Percentiles rank a stretch among this genome's conserved stretches.
Evolutionary conservation across 2,797 vertebrate species (phyloP).

Genomic region (Lateolabrax maculatus): DNA sequence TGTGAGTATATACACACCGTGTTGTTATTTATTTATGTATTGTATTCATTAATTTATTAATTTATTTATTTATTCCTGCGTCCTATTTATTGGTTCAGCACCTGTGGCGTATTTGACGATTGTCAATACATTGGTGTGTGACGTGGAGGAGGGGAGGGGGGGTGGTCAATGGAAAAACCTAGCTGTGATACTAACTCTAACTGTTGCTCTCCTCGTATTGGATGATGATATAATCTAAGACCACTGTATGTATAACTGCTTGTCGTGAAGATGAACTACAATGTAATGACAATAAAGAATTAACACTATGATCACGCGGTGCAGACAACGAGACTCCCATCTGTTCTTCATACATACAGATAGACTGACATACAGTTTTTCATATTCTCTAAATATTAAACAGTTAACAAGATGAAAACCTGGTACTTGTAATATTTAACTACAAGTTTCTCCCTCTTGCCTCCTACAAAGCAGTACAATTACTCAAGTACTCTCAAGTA

Average conservation of each 20-base stretch:
- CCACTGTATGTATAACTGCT: constrained; percentile 81
- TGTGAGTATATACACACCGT: constrained; percentile 47
- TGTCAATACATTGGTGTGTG: constrained; percentile 59
- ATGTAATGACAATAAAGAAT: constrained; percentile 80
- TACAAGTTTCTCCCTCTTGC: too few species aligned
- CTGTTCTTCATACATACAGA: neutral
- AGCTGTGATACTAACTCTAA: constrained; percentile 77
- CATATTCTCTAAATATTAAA: too few species aligned
- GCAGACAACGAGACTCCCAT: constrained; percentile 7
- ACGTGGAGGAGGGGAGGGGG: constrained; percentile 28
- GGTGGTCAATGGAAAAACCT: constrained; percentile 60
- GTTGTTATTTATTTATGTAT: constrained; percentile 62
- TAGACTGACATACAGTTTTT: neutral
- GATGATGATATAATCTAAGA: constrained; percentile 78
- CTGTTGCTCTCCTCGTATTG: constrained; percentile 78
- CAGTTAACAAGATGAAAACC: too few species aligned
- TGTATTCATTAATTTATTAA: constrained; percentile 41
- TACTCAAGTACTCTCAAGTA: too few species aligned
- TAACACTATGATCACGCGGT: constrained; percentile 53
- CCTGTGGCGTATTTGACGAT: constrained; percentile 61
- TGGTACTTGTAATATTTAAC: too few species aligned
- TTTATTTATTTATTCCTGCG: constrained; percentile 68
- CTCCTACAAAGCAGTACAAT: too few species aligned
- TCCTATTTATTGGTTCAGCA: constrained; percentile 68
- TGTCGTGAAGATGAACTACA: constrained; percentile 81